Evolutionary conservation across 1,140 invertebrate genomes (phyloP), one percentile per base, ranked within the genome.

Genomic region (Drosophila persimilis): DNA sequence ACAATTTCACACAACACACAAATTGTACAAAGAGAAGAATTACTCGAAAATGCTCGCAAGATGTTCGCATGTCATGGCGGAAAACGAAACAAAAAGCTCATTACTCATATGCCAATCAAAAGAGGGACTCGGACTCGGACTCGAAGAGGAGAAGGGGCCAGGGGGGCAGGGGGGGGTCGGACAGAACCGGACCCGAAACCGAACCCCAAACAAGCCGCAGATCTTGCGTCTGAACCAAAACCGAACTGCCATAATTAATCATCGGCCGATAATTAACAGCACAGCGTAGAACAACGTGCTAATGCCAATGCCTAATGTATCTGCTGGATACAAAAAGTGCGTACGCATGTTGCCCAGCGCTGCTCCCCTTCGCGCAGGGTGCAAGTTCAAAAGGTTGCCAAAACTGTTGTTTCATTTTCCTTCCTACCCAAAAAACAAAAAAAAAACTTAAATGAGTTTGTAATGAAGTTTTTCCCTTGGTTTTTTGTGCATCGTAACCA

Each of bases 21-120:
- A 76, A 69, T 63, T 56, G 74, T 69, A 60, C 66, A 70, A 50
- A 44, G 63, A 57, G 64, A 29, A 69, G 22, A 70, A 70, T 70
- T 69, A 70, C 73, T 78, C 52, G 35, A 65, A 84, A 84, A 80
- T 77, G 80, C 64, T 70, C 52, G 11, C 50, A 63, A 70, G 64
- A 70, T 64, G 73, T 57, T 77, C 65, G 73, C 73, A 71, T 71
- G 73, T 76, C 64, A 77, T 76, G 73, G 59, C 59, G 22, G 9
- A 43, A 59, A 60, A 11, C 63, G 60, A 77, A 88, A 88, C 84
- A 88, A 88, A 88, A 88, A 88, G 84, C 83, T 88, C 83, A 86
- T 86, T 86, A 86, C 83, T 86, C 83, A 86, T 86, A 88, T 83
- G 83, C 83, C 83, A 86, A 86, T 86, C 83, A 86, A 88, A 64